phyloP scores from a whole-genome alignment of 2,888 invertebrate species.

The Xylocampa areola region DNA sequence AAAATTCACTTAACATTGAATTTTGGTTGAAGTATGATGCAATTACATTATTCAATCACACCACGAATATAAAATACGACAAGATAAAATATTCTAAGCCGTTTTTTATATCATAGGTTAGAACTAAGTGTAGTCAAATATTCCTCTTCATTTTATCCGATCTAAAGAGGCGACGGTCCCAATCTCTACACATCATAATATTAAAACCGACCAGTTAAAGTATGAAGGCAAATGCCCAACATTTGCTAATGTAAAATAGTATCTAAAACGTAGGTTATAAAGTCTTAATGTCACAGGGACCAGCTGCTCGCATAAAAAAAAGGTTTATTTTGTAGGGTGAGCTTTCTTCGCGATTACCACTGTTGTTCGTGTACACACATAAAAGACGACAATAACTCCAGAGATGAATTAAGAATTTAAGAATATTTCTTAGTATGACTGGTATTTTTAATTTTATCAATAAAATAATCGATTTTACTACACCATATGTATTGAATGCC shows the following conservation, averaged over 20 bases:
- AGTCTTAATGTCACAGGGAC: constrained; percentile 58
- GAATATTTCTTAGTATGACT: background rate
- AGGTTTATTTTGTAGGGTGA: constrained; percentile 80
- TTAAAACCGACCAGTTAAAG: constrained; percentile 64
- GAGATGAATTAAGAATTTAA: constrained; percentile 64
- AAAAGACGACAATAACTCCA: constrained; percentile 78
- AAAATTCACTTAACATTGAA: no score
- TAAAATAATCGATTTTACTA: no score
- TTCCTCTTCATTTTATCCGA: background rate
- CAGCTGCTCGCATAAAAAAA: constrained; percentile 74
- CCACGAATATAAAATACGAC: no score
- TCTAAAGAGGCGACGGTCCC: constrained; percentile 65
- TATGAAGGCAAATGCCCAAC: constrained; percentile 54
- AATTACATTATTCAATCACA: no score
- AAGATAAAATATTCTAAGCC: no score
- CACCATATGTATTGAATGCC: no score
- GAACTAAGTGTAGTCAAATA: no score
- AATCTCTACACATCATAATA: constrained; percentile 59
- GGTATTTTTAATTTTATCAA: background rate
- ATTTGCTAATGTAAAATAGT: constrained; percentile 65
- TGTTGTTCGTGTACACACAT: constrained; percentile 78
- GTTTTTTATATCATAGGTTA: no score
- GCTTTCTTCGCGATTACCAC: constrained; percentile 84
- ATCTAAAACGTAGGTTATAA: constrained; percentile 63
- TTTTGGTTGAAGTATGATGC: no score